A percentile compares a stretch with the other conserved stretches of the same genome.
These are phyloP conservation scores for Hirundichthys speculiger DNA, from an alignment of 2,113 vertebrate genomes.

Conservation along the genomic window DNA sequence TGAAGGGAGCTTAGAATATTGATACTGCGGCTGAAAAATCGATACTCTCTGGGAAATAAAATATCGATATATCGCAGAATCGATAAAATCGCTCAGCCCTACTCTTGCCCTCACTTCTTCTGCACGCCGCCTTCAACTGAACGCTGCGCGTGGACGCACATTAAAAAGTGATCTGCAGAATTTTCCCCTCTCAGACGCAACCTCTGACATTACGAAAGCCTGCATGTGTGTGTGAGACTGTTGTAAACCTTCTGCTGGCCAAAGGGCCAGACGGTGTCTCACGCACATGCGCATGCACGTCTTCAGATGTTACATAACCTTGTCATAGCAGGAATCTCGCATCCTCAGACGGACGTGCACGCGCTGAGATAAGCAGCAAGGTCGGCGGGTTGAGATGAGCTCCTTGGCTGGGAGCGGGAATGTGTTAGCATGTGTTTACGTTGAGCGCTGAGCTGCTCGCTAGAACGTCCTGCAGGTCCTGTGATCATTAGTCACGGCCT, in stretches of 20 bases:
- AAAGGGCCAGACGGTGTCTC: constrained; percentile 12
- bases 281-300: constrained; percentile 16
- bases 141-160: too few species aligned
- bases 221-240: too few species aligned
- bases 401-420: neutral
- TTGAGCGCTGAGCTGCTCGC: constrained; percentile 1
- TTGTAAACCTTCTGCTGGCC: neutral
- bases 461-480: constrained; percentile 34
- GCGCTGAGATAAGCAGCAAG: constrained; percentile 17
- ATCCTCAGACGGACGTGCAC: constrained; percentile 5
- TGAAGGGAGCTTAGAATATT: too few species aligned
- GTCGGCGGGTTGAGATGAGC: constrained; percentile 37
- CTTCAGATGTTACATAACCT: constrained; percentile 37
- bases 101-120: too few species aligned
- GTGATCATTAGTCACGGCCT: constrained; percentile 46
- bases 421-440: constrained; percentile 30
- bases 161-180: too few species aligned
- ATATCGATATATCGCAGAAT: too few species aligned
- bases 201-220: too few species aligned
- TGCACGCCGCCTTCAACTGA: too few species aligned
- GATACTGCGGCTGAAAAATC: too few species aligned
- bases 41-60: too few species aligned
- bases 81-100: too few species aligned
- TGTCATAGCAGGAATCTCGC: neutral
- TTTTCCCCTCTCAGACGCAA: too few species aligned